phyloP scores from a whole-genome alignment of 2,797 vertebrate species.

The Sebastolobus alascanus region DNA sequence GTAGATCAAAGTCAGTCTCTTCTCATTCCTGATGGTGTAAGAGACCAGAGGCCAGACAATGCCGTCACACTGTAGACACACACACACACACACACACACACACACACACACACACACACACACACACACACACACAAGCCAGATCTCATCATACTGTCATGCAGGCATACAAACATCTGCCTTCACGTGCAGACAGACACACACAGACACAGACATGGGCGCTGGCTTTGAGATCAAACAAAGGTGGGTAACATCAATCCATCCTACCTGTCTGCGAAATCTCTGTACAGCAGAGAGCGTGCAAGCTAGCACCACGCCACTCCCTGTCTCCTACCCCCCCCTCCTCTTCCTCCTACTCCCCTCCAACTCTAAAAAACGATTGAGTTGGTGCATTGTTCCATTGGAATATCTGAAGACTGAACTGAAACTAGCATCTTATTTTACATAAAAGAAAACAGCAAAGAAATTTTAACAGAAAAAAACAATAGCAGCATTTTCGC shows the following conservation, averaged over 20 bases:
- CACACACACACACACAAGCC: constrained; percentile 21
- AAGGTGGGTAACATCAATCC: constrained; percentile 79
- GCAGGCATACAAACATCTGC: constrained; percentile 43
- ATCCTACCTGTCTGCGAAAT: constrained; percentile 78
- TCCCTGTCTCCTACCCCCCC: constrained; percentile 18
- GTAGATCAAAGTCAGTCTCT: constrained; percentile 86
- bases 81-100: no score
- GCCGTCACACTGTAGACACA: constrained; percentile 32
- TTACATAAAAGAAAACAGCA: constrained; percentile 4
- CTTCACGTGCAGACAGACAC: constrained; percentile 48
- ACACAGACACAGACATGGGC: constrained; percentile 33
- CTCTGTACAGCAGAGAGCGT: constrained; percentile 38
- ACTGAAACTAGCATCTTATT: constrained; percentile 2
- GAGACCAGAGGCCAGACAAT: constrained; percentile 80
- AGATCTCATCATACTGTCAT: constrained; percentile 55
- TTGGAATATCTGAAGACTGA: neutral
- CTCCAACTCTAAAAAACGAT: neutral
- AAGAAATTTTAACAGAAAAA: neutral
- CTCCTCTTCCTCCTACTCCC: neutral
- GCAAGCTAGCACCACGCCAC: constrained; percentile 47
- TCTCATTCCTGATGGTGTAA: constrained; percentile 79
- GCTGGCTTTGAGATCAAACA: constrained; percentile 86
- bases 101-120: constrained; percentile 29
- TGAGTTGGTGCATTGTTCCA: neutral
- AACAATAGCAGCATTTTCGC: neutral